Percentiles rank a stretch among this genome's conserved stretches.
phyloP scores from a whole-genome alignment of 1,140 invertebrate genomes.

The Arion vulgaris region DNA sequence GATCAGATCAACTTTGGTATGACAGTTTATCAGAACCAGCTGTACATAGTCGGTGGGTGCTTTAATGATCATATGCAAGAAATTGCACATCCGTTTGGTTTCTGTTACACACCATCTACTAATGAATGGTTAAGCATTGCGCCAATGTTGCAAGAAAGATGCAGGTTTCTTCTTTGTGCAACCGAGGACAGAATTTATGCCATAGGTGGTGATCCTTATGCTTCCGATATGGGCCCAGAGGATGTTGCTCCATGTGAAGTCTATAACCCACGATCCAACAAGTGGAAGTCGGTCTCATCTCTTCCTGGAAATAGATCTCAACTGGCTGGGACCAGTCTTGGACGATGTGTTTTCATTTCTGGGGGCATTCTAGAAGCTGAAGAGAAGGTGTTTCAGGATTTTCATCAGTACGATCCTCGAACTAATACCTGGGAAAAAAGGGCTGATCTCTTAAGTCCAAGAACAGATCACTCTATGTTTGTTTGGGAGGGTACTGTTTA shows the following conservation, averaged over 20 bases:
- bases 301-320: slow-evolving; percentile 77
- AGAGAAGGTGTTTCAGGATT: slow-evolving; percentile 76
- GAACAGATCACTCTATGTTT: slow-evolving; percentile 82
- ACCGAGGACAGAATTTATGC: slow-evolving; percentile 79
- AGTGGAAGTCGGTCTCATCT: slow-evolving; percentile 77
- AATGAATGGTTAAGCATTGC: slow-evolving; percentile 81
- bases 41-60: slow-evolving; percentile 82
- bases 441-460: slow-evolving; percentile 77
- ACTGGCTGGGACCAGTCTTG: slow-evolving; percentile 79
- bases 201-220: slow-evolving; percentile 76
- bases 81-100: slow-evolving; percentile 84
- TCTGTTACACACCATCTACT: slow-evolving; percentile 79
- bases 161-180: slow-evolving; percentile 81
- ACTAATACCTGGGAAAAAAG: slow-evolving; percentile 77
- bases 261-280: slow-evolving; percentile 77
- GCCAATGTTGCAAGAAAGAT: slow-evolving; percentile 81
- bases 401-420: slow-evolving; percentile 77
- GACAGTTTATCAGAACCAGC: slow-evolving; percentile 80
- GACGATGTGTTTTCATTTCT: slow-evolving; percentile 76
- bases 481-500: slow-evolving; percentile 77
- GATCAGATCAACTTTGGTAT: slow-evolving; percentile 86
- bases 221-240: slow-evolving; percentile 63
- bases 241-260: slow-evolving; percentile 77
- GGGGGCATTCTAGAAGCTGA: slow-evolving; percentile 76
- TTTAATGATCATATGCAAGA: slow-evolving; percentile 80